Conservation (phyloP, 2,888 invertebrate species). For the Nomada fabriciana region DNA sequence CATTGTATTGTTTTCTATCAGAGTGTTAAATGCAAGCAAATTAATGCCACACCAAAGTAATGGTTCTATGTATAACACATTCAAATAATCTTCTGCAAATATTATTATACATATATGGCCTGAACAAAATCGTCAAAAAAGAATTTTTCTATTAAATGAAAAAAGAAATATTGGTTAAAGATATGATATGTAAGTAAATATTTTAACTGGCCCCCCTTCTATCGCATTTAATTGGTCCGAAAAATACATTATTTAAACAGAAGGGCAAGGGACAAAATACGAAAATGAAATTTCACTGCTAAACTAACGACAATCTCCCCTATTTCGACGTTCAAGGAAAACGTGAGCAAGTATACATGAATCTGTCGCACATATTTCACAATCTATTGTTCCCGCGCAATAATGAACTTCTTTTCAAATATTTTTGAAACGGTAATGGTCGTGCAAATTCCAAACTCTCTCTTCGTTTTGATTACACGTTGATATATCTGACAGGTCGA, state of each 20-base stretch:
- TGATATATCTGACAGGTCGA: not conserved
- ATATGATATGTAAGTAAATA: too few species aligned
- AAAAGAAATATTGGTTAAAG: too few species aligned
- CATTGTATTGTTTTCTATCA: constrained; percentile 5
- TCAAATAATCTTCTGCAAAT: not conserved
- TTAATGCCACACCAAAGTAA: not conserved
- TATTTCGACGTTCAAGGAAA: constrained; percentile 12
- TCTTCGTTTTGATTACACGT: constrained; percentile 7
- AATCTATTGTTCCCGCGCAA: constrained; percentile 59
- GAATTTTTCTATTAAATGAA: too few species aligned
- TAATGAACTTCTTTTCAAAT: constrained; percentile 21
- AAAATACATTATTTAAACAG: too few species aligned
- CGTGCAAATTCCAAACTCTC: constrained; percentile 24
- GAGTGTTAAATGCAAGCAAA: not conserved
- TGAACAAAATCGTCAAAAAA: not conserved
- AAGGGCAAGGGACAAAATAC: not conserved
- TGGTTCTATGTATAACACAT: too few species aligned
- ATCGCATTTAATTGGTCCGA: too few species aligned
- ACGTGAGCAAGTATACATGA: constrained; percentile 40
- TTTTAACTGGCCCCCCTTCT: too few species aligned
- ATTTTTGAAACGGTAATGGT: constrained; percentile 33
- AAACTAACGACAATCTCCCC: constrained; percentile 16
- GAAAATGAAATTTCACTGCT: not conserved
- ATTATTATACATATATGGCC: not conserved
- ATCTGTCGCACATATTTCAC: constrained; percentile 66